Evolutionary conservation across 2,888 invertebrate species (phyloP).

Genomic region (Zygogramma bicolorata): DNA sequence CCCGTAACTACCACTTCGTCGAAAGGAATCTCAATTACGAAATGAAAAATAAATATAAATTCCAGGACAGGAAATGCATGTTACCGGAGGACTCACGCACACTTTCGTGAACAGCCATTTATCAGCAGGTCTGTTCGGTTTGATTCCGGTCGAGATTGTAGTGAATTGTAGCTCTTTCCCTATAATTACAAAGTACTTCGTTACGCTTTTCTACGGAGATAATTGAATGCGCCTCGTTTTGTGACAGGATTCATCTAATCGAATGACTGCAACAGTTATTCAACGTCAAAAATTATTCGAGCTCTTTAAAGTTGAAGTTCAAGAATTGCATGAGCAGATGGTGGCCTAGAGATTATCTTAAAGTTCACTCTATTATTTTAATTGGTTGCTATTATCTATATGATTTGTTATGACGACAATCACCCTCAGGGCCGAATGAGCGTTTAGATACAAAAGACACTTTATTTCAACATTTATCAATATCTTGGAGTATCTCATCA

Average conservation of each 20-base stretch:
- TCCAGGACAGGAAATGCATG: constrained; percentile 27
- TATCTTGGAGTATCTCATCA: no score
- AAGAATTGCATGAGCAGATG: not conserved
- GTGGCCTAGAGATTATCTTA: no score
- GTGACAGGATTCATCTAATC: not conserved
- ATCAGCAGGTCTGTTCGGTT: constrained; percentile 19
- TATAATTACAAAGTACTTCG: constrained; percentile 20
- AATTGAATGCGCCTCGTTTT: constrained; percentile 4
- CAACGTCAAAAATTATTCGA: not conserved
- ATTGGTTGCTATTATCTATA: no score
- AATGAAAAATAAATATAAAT: constrained; percentile 17
- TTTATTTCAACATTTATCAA: no score
- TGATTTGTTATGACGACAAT: no score
- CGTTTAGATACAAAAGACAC: no score
- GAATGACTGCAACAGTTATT: not conserved
- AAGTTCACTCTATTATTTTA: no score
- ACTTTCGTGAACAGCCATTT: constrained; percentile 26
- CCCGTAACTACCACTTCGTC: not conserved
- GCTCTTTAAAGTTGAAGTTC: no score
- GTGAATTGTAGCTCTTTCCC: constrained; percentile 13
- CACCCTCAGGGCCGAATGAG: no score
- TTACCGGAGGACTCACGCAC: constrained; percentile 26
- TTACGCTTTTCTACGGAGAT: constrained; percentile 2
- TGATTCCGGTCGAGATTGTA: constrained; percentile 3
- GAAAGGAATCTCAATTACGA: constrained; percentile 11